Evolutionary conservation across 1,140 invertebrate species (phyloP), one percentile per base, ranked within the genome.

Genomic region (Polypedilum pembai): DNA sequence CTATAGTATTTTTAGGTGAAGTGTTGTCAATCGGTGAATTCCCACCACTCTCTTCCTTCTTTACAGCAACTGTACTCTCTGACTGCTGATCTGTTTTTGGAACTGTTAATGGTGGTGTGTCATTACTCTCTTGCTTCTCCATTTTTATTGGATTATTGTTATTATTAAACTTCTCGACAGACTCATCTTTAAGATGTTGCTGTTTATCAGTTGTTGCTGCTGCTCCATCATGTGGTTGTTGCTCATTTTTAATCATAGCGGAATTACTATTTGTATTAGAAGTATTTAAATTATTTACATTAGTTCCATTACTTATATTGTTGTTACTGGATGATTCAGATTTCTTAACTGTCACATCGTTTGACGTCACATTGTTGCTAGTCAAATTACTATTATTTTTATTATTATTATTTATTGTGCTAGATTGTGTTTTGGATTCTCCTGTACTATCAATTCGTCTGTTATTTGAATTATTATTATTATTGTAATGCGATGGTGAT

Each of bases 401-500:
- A 56, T 56, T 56, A 56, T 56, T 56, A 56, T 56, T 56, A 56
- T 15, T 33, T 33, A 33, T 56, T 56, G 45, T 12, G n/a, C 45
- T 56, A 56, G 12, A 33, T 33, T 1, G 1, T 33, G 24, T 56
- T 56, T 56, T 56, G 45, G n/a, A n/a, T 56, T 56, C 45, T n/a
- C 3, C 10, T 56, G 45, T n/a, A 56, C 15, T 56, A n/a, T 56
- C 45, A 56, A n/a, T 56, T 56, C 45, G 45, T 56, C 45, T 56
- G 12, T 56, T 56, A n/a, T 15, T 56, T 12, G 8, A 12, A 56
- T 56, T 56, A 33, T 33, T 33, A 33, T 5, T 56, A 8, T 8
- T 56, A 56, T 56, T 56, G 12, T 69, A 69, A 69, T 69, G 65
- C 3, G 65, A 20, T 69, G 65, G 20, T 20, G 65, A 69, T 10